Percentiles rank a stretch among this genome's conserved stretches.
Conservation (phyloP, 2,888 invertebrate genomes). For the Halictus ligatus region DNA sequence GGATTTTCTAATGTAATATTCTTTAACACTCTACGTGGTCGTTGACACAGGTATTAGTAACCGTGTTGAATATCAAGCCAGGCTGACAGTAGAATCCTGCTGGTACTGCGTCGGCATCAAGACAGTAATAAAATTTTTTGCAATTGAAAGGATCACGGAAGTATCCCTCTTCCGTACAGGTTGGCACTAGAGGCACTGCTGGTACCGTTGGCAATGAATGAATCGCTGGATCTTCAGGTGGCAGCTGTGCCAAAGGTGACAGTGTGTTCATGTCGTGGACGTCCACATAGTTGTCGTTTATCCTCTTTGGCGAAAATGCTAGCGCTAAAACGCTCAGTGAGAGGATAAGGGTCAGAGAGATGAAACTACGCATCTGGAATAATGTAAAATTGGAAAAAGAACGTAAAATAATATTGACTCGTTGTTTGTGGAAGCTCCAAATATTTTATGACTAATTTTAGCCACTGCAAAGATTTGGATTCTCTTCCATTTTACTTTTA, state of each 20-base stretch:
- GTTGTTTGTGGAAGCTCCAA: not conserved
- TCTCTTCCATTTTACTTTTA: too few species aligned
- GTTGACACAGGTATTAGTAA: constrained; percentile 59
- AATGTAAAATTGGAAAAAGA: not conserved
- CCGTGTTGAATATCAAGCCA: constrained; percentile 64
- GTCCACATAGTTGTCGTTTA: constrained; percentile 20
- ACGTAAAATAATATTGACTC: not conserved
- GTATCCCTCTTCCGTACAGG: constrained; percentile 66
- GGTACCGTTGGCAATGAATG: constrained; percentile 67
- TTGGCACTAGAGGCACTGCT: constrained; percentile 62
- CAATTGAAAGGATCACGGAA: constrained; percentile 74
- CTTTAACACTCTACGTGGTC: constrained; percentile 64
- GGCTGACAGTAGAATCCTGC: constrained; percentile 64
- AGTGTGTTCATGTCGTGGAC: constrained; percentile 53
- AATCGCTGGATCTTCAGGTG: constrained; percentile 68
- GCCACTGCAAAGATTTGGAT: too few species aligned
- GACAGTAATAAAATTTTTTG: constrained; percentile 72
- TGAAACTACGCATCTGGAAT: constrained; percentile 36
- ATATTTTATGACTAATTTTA: not conserved
- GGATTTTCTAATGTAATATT: not conserved
- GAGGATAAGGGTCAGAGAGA: not conserved
- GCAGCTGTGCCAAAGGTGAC: constrained; percentile 22
- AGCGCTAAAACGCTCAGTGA: constrained; percentile 7
- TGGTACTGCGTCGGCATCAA: constrained; percentile 46
- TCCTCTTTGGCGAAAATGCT: not conserved